phyloP scores from a whole-genome alignment of 2,888 invertebrate species.

The Papilio protenor region DNA sequence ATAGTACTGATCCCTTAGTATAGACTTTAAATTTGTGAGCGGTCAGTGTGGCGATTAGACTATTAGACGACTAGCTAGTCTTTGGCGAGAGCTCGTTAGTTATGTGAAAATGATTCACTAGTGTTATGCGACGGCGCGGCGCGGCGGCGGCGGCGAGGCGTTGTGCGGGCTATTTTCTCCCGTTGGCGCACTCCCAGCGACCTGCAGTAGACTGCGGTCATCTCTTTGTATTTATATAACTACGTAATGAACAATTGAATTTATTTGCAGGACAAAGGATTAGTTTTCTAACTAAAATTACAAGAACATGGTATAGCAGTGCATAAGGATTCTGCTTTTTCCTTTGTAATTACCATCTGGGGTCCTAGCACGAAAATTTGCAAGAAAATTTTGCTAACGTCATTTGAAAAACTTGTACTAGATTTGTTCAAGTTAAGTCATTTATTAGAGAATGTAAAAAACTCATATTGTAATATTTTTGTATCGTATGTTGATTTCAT shows the following conservation, averaged over 20 bases:
- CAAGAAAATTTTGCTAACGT: no score
- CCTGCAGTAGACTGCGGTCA: conserved; percentile 53
- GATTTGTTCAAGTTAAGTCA: no score
- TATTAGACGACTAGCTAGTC: not conserved
- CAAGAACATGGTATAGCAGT: not conserved
- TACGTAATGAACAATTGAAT: conserved; percentile 46
- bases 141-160: conserved; percentile 4
- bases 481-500: no score
- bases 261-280: not conserved
- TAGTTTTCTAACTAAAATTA: not conserved
- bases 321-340: not conserved
- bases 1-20: not conserved
- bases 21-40: not conserved
- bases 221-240: conserved; percentile 49
- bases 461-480: no score
- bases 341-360: no score
- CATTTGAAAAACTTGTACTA: no score
- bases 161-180: conserved; percentile 55
- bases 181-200: conserved; percentile 66
- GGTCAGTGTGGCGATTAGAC: not conserved
- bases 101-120: conserved; percentile 24
- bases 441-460: no score
- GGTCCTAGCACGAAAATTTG: no score
- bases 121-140: not conserved
- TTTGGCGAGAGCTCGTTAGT: conserved; percentile 2